These are phyloP conservation scores for Sturnus vulgaris DNA, from an alignment of 2,113 vertebrate genomes.

Conservation along the genomic window DNA sequence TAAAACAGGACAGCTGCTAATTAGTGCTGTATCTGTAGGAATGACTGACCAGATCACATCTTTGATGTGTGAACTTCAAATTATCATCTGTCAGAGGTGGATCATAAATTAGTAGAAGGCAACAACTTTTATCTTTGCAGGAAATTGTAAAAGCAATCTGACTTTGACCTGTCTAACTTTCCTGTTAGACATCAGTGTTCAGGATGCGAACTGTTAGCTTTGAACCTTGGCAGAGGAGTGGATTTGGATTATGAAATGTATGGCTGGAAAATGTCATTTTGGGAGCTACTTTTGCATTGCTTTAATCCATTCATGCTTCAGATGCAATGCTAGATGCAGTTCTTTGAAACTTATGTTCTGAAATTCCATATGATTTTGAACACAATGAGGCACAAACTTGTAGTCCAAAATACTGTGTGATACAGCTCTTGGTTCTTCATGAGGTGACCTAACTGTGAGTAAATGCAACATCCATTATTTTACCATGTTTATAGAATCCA, in stretches of 20 bases:
- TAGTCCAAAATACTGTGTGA: not conserved
- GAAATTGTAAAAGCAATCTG: not conserved
- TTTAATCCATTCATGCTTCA: not conserved
- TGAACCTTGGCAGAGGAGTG: not conserved
- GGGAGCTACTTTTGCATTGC: not conserved
- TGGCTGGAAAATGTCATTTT: not conserved
- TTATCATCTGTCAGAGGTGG: not conserved
- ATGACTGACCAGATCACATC: not conserved
- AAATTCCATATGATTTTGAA: not conserved
- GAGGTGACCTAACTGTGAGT: not conserved
- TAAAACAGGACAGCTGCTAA: constrained; percentile 22
- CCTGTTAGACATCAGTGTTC: not conserved
- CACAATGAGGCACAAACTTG: not conserved
- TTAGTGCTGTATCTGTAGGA: not conserved
- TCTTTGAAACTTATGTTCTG: not conserved
- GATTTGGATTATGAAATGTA: not conserved
- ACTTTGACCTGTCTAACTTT: constrained; percentile 30
- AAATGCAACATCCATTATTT: not conserved
- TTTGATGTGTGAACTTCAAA: not conserved
- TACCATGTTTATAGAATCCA: not conserved
- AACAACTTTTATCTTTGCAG: not conserved
- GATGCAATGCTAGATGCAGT: not conserved
- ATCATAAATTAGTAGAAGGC: not conserved
- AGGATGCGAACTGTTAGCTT: not conserved
- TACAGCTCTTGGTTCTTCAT: not conserved